These are phyloP conservation scores for Lamprotornis superbus DNA, from an alignment of 2,113 vertebrate genomes.

Conservation along the genomic window DNA sequence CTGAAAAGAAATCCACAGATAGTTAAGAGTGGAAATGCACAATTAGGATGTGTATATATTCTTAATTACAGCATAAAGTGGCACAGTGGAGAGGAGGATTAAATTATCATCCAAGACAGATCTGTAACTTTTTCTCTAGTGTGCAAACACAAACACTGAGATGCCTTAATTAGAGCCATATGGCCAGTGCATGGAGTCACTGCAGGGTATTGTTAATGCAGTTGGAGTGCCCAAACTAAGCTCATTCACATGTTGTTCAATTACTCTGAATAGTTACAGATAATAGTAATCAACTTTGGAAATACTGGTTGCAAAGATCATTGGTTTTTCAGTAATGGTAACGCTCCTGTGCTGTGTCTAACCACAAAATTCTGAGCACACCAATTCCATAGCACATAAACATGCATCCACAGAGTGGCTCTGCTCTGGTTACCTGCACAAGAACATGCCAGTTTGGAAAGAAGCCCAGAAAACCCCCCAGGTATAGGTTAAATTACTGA, in stretches of 20 bases:
- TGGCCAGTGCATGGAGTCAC: slow-evolving; percentile 2
- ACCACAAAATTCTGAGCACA: background rate
- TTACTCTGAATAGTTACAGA: background rate
- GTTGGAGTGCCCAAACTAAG: background rate
- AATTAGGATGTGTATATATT: background rate
- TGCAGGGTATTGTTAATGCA: background rate
- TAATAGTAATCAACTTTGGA: background rate
- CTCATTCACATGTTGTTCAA: background rate
- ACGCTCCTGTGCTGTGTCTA: background rate
- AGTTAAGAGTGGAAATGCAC: background rate
- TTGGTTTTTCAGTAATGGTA: background rate
- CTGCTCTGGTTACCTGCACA: background rate
- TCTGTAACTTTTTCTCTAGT: background rate
- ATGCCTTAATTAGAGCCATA: slow-evolving; percentile 41
- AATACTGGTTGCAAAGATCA: background rate
- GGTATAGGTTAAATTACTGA: background rate
- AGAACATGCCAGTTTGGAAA: background rate
- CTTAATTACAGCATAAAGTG: slow-evolving; percentile 3
- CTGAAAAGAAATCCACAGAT: background rate
- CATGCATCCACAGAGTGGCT: background rate
- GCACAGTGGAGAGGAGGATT: background rate
- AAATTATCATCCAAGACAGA: background rate
- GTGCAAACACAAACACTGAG: background rate
- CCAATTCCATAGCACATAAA: background rate
- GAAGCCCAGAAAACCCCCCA: background rate